phyloP scores from a whole-genome alignment of 2,113 vertebrate species.

The Cepphus grylle region DNA sequence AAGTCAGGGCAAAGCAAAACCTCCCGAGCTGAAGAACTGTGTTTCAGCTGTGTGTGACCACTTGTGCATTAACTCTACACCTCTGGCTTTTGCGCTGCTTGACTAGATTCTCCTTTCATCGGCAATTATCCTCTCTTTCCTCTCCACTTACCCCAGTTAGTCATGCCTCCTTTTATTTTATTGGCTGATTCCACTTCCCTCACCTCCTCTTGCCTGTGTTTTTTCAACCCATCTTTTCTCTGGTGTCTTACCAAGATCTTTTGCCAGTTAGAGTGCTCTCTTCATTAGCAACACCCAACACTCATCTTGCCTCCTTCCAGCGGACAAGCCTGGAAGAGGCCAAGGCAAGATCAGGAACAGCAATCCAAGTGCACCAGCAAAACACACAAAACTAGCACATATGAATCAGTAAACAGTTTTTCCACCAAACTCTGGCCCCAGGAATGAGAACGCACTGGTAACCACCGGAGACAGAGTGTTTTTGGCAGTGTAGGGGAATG shows the following conservation, averaged over 20 bases:
- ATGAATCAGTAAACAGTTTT: not conserved
- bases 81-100: not conserved
- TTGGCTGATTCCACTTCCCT: not conserved
- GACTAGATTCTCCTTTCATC: not conserved
- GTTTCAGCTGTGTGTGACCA: not conserved
- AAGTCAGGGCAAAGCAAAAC: not conserved
- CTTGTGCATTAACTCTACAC: not conserved
- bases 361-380: not conserved
- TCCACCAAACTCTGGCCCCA: not conserved
- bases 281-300: not conserved
- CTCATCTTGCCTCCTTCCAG: not conserved
- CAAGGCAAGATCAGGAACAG: not conserved
- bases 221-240: not conserved
- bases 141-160: not conserved
- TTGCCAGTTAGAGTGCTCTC: not conserved
- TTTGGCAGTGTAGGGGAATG: not conserved
- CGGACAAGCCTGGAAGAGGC: not conserved
- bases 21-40: not conserved
- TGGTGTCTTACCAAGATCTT: not conserved
- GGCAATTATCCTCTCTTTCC: not conserved
- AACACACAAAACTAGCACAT: not conserved
- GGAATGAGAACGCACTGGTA: not conserved
- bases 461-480: not conserved
- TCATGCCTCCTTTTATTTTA: not conserved
- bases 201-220: not conserved